Evolutionary conservation across 2,113 vertebrate genomes (phyloP).

Genomic region (Atractosteus spatula): DNA sequence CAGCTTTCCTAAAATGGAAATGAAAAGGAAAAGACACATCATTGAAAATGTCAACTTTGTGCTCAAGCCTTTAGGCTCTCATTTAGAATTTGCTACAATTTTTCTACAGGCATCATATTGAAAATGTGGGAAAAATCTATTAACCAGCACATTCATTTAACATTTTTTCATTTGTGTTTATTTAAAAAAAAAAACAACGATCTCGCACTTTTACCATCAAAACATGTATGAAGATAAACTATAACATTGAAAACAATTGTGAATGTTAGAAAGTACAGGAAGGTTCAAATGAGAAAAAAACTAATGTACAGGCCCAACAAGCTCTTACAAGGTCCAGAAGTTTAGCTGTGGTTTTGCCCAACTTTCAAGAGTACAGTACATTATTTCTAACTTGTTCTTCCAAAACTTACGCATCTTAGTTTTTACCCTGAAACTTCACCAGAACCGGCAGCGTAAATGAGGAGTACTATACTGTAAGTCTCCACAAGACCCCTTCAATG

Average conservation of each 20-base stretch:
- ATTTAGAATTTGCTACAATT: neutral
- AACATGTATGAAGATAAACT: no score
- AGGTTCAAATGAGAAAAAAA: neutral
- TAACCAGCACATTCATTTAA: no score
- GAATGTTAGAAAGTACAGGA: no score
- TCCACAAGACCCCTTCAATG: constrained; percentile 26
- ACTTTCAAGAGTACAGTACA: constrained; percentile 38
- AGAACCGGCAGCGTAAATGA: constrained; percentile 38
- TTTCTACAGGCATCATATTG: no score
- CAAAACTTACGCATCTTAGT: neutral
- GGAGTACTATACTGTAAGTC: constrained; percentile 19
- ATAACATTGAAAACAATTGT: no score
- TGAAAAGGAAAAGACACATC: neutral
- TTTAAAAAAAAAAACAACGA: no score
- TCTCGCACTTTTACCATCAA: no score
- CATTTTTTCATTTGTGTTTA: no score
- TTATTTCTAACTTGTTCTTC: constrained; percentile 41
- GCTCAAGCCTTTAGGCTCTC: neutral
- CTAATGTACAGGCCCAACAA: neutral
- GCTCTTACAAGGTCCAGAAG: constrained; percentile 14
- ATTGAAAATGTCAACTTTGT: neutral
- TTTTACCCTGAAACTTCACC: constrained; percentile 43
- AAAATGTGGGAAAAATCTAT: no score
- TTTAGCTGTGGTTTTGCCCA: constrained; percentile 30
- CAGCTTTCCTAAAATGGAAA: constrained; percentile 78